Base-by-base conservation (phyloP, 2,113 vertebrate genomes). In the Noturus placidus region DNA sequence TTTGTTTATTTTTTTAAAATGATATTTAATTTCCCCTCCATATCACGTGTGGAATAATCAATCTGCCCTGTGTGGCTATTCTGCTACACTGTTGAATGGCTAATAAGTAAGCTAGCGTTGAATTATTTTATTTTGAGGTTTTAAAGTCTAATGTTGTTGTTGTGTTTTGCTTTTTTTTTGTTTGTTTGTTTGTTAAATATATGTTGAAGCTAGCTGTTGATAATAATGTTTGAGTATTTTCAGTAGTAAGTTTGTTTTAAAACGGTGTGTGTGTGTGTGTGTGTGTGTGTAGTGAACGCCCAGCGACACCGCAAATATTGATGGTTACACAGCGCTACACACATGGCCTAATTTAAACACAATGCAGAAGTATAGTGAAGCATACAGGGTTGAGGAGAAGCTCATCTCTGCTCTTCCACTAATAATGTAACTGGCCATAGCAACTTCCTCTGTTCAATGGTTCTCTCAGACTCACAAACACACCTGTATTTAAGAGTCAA, bases 201-300 rank as follows among this genome's bases (percentile, higher is more conserved):
- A n/a, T n/a, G n/a, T n/a, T n/a, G 35, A 80, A 56, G 77, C 27
- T 79, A 79, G 52, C 56, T 79, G 33, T 35, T 42, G 70, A 30
- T 77, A 63, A 85, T 46, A 22, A 59, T 20, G 50, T 79, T 35
- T 57, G 67, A 61, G 46, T 76, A 76, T 85, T 77, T 85, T 76
- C 54, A 77, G 54, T 57, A 57, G 14, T 20, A n/a, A 17, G 35
- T 59, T 15, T 76, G 69, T 19, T 86, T 54, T 33, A 86, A 77
- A 65, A 30, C 27, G 15, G 72, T 61, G 54, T 85, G 22, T 85
- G 35, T 42, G 35, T 42, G 22, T 52, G n/a, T n/a, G 72, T 61
- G 54, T 85, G 22, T 85, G 35, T 42, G 35, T 42, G 22, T 52
- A 56, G 67, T 85, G 27, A 86, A 77, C 76, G 42, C 74, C 84